Base-by-base conservation (phyloP, 2,797 vertebrate genomes). In the Muscicapa striata region DNA sequence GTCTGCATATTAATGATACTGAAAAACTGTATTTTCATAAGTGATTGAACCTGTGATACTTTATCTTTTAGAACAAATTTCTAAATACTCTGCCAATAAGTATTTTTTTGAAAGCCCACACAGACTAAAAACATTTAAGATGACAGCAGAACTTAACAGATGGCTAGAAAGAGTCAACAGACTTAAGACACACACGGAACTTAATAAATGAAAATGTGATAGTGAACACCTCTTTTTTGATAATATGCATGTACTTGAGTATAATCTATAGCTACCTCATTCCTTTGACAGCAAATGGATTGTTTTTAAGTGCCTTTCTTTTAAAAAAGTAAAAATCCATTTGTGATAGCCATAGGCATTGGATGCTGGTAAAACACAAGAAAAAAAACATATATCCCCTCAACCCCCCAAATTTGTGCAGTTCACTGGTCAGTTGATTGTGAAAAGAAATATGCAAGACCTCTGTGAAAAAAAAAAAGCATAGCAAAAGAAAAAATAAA, bases 371-470 rank as follows among this genome's bases (percentile, higher is more conserved):
- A 91, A 81, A 87, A 85, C 13, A 5, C 14, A 89, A 87, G 23
- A 22, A 72, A 81, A 84, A 36, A 15, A 22, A 10, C 13, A 69
- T 5, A 55, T 13, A 54, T 20, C 9, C 34, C 34, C 16, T 6
- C 17, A 36, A 48, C 4, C 4, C 21, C 9, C 16, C 19, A 27
- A 30, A 19, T 59, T 63, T 84, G 38, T 49, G 22, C 55, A 48
- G 23, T 84, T 92, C 66, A 84, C 46, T 89, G 24, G 27, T 58
- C 78, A 72, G 46, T 32, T 87, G 41, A 57, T 14, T 59, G 19
- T 64, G 32, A 76, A 91, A 84, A 94, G 15, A 89, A 93, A 83
- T 70, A 83, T 19, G 52, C 45, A 93, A 93, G 41, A 75, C 34
- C 68, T 85, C 41, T 51, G 49, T 70, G 64, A 83, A 84, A 76